phyloP scores from a whole-genome alignment of 2,797 vertebrate genomes.

The Diplodus puntazzo region DNA sequence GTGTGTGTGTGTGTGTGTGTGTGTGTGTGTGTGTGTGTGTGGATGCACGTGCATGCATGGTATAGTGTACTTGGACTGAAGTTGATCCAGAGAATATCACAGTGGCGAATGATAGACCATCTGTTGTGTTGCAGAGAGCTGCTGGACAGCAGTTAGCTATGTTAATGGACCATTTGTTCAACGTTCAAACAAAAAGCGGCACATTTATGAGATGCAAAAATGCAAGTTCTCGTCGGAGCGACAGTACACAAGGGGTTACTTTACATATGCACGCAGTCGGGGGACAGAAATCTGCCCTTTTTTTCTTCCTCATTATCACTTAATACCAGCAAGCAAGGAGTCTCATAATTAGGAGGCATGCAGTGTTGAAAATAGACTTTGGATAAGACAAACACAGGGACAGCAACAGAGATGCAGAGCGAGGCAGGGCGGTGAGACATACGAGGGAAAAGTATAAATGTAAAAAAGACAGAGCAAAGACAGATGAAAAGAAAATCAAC shows the following conservation, averaged over 20 bases:
- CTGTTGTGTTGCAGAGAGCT: slow-evolving; percentile 71
- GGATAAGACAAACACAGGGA: slow-evolving; percentile 21
- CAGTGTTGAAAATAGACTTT: slow-evolving; percentile 16
- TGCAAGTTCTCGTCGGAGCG: slow-evolving; percentile 39
- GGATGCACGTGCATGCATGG: slow-evolving; percentile 43
- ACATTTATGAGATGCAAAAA: slow-evolving; percentile 57
- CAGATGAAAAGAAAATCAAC: slow-evolving; percentile 3
- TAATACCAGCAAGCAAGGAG: slow-evolving; percentile 41
- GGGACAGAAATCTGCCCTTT: slow-evolving; percentile 17
- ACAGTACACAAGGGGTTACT: slow-evolving; percentile 48
- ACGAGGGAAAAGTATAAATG: not conserved
- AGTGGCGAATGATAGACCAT: slow-evolving; percentile 72
- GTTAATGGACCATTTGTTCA: slow-evolving; percentile 77
- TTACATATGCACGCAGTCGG: slow-evolving; percentile 59
- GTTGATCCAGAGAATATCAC: slow-evolving; percentile 71
- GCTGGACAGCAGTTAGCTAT: slow-evolving; percentile 74
- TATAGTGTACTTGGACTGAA: slow-evolving; percentile 54
- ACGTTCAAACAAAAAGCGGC: slow-evolving; percentile 60
- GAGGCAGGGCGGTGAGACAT: not conserved
- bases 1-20: slow-evolving; percentile 4
- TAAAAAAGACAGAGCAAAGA: not conserved
- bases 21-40: slow-evolving; percentile 14
- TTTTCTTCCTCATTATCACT: slow-evolving; percentile 26
- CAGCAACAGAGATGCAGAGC: slow-evolving; percentile 10
- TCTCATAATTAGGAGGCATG: slow-evolving; percentile 13